phyloP scores from a whole-genome alignment of 2,113 vertebrate genomes.

The Diadophis punctatus region DNA sequence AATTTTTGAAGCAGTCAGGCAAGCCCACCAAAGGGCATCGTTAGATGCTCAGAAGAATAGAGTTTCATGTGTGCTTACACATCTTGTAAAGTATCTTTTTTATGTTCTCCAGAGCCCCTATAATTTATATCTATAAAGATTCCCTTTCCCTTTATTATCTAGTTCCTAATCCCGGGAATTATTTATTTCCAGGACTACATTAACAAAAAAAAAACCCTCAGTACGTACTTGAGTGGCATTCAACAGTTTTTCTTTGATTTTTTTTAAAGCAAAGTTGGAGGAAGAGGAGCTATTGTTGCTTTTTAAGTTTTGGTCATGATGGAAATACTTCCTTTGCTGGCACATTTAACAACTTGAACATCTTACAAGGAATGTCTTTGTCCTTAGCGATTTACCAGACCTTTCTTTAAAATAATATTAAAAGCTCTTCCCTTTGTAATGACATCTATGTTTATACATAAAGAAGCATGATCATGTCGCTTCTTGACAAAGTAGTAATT shows the following conservation, averaged over 20 bases:
- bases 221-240: neutral
- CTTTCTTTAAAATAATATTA: neutral
- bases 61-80: neutral
- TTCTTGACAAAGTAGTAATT: neutral
- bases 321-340: constrained; percentile 21
- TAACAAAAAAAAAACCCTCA: neutral
- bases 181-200: neutral
- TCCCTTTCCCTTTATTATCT: neutral
- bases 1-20: neutral
- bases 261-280: neutral
- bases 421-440: neutral
- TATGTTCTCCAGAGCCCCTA: neutral
- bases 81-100: neutral
- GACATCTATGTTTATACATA: neutral
- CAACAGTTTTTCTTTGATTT: neutral
- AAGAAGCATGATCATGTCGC: neutral
- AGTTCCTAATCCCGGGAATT: neutral
- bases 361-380: constrained; percentile 33
- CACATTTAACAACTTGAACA: constrained; percentile 27
- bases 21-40: neutral
- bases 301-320: constrained; percentile 26
- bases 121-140: neutral
- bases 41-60: neutral
- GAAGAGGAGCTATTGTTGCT: constrained; percentile 34
- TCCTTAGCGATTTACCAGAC: neutral